Evolutionary conservation across 2,113 vertebrate genomes (phyloP), one percentile per base, ranked within the genome.

Genomic region (Triplophysa siluroides): DNA sequence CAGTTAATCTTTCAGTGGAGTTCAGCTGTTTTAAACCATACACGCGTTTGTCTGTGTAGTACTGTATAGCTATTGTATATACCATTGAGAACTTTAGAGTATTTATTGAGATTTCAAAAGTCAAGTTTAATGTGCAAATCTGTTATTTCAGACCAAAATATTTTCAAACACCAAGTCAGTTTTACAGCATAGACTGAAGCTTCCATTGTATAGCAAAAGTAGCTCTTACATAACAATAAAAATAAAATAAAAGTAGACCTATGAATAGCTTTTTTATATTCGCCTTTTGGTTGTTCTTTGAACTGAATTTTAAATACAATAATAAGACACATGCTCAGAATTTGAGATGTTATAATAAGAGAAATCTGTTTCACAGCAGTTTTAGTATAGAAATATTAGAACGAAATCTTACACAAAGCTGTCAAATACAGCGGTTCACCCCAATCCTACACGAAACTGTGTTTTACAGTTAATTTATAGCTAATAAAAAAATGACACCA

Each of bases 51-150:
- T 88, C 85, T 83, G 92, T 91, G 89, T 92, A 85, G 88, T 86
- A 79, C 90, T 95, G 94, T 95, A 93, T 89, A 95, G 90, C 92
- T 91, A 89, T 91, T 97, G 96, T 98, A 97, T 90, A 96, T 95
- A 95, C 92, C 91, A 93, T 91, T 86, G 89, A 95, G 92, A 95
- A 92, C 89, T 88, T 79, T 85, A 91, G 93, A 90, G 88, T 98
- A 98, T 98, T 98, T 98, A 98, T 98, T 97, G 88, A 95, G 92
- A 90, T 83, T 89, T 86, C 88, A 93, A 85, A 85, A 88, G 91
- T 91, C 90, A 81, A 91, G 86, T 92, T 91, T 90, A 7, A 88
- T 90, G 87, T 90, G 83, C 87, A 88, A 86, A 81, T 88, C 89
- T 89, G 83, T 4, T 76, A 82, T 75, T 87, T 91, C 88, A 86